Base-by-base conservation (phyloP, 2,888 invertebrate species). In the Pristionchus japonicus region DNA sequence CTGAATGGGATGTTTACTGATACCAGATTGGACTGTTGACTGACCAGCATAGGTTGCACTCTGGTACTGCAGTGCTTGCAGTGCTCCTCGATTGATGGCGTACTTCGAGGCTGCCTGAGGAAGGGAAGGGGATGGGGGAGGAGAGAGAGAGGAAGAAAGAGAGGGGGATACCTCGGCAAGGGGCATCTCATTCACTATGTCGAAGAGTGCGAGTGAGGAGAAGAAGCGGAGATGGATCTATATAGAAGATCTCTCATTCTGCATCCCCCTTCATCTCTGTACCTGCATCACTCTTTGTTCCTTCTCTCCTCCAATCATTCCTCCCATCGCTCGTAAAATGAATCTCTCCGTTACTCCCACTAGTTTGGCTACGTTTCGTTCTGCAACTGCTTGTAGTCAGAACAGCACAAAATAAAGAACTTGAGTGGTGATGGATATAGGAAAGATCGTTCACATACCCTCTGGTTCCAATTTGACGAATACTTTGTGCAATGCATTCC, bases 51-150 rank as follows among this genome's bases (percentile, higher is more conserved):
- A 98, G 57, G 98, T 97, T 57, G 98, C 97, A 1, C 98, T 97
- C 88, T 97, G 97, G 95, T 98, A 98, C 95, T 99, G 99, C 47
- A 99, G 96, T 88, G 97, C 96, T 95, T 99, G 99, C 37, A 99
- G 95, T 95, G 97, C 96, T 23, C 99, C 99, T 87, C 98, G 96
- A 88, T 97, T 96, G 93, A 97, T 97, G 92, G 96, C 96, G 94
- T 97, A 99, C 95, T 97, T 98, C 17, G 95, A 94, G n/a, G 97
- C 97, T 0, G 90, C 90, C 88, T 89, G 86, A 61, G 85, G 31
- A 20, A 27, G 23, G 57, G 23, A 57, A 20, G 23, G 23, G 1
- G 23, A n/a, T n/a, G 57, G 57, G 23, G 57, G 3, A n/a, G 3
- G 49, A 49, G 15, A 37, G 43, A 15, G 27, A 57, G 15, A 27